Conservation (phyloP, 2,113 vertebrate genomes). For the Nycticorax nycticorax region DNA sequence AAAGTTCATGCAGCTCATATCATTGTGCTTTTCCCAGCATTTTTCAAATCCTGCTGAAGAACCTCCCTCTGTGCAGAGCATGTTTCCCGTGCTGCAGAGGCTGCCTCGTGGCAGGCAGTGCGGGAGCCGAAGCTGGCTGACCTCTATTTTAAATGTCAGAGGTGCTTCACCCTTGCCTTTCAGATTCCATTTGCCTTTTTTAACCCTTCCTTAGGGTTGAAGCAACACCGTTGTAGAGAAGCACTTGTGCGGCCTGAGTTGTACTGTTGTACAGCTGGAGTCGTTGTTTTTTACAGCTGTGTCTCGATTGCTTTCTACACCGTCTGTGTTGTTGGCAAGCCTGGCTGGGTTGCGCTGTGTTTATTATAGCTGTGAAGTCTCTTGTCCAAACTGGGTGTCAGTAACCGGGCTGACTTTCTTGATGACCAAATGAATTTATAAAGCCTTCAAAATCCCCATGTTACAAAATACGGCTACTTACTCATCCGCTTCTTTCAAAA, state of each 20-base stretch:
- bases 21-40: background rate
- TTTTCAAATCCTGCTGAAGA: background rate
- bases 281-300: accelerated
- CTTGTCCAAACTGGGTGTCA: background rate
- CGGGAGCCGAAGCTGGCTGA: conserved; percentile 62
- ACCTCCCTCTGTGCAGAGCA: background rate
- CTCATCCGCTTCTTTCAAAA: background rate
- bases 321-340: no score
- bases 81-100: background rate
- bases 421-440: background rate
- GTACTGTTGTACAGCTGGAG: accelerated
- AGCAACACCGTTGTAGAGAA: accelerated
- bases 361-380: background rate
- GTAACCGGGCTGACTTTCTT: no score
- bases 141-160: conserved; percentile 77
- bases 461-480: background rate
- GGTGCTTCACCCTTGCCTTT: conserved; percentile 3
- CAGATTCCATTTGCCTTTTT: conserved; percentile 19
- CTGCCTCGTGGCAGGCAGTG: background rate
- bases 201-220: background rate
- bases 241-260: background rate
- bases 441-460: background rate
- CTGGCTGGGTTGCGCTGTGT: background rate
- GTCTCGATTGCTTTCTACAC: no score
- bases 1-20: accelerated